Evolutionary conservation across 2,797 vertebrate species (phyloP).

Genomic region (Myotis myotis): DNA sequence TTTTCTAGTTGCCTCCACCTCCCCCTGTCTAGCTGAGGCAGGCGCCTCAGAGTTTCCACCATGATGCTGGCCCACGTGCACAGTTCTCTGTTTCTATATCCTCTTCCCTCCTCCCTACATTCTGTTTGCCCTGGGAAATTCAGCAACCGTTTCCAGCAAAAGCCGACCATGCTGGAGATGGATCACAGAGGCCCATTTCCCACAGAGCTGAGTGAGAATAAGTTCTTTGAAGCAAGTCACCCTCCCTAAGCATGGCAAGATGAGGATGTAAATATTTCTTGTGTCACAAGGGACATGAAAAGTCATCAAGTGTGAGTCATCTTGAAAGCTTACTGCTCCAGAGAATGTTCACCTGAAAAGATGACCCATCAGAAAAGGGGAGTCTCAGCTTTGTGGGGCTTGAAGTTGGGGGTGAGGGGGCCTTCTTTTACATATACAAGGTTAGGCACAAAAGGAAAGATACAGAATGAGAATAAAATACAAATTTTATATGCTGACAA

Average conservation of each 20-base stretch:
- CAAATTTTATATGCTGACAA: background rate
- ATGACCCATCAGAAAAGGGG: background rate
- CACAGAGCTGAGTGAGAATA: background rate
- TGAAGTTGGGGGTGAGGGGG: background rate
- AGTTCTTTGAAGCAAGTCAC: background rate
- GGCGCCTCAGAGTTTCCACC: no score
- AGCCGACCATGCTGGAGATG: no score
- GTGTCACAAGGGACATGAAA: background rate
- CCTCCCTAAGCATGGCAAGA: background rate
- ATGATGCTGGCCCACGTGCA: no score
- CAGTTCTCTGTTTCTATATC: no score
- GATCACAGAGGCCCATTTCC: no score
- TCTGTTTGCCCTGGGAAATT: no score
- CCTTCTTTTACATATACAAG: background rate
- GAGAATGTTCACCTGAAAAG: background rate
- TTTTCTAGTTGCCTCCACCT: no score
- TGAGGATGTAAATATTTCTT: background rate
- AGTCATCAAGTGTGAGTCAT: background rate
- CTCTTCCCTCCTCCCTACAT: no score
- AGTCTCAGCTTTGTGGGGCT: background rate
- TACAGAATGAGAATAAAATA: conserved; percentile 6
- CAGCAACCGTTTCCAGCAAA: no score
- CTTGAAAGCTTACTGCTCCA: background rate
- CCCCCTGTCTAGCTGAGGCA: no score
- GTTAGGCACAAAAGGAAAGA: background rate